Evolutionary conservation across 2,888 invertebrate genomes (phyloP).

Genomic region (Spodoptera littoralis): DNA sequence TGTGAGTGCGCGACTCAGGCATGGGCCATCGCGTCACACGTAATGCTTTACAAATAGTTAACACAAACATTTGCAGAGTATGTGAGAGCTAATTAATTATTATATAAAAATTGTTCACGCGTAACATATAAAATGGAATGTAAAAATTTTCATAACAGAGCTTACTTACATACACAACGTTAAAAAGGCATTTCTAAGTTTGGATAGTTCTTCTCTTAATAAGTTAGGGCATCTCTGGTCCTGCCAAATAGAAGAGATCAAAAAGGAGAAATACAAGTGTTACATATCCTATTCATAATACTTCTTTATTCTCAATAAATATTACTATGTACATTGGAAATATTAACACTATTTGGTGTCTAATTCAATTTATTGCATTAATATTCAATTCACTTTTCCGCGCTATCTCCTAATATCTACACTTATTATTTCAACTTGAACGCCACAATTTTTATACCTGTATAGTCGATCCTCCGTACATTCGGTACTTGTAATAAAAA

Average conservation of each 20-base stretch:
- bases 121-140: conserved; percentile 54
- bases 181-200: conserved; percentile 16
- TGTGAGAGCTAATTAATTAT: conserved; percentile 36
- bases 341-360: conserved; percentile 59
- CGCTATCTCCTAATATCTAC: conserved; percentile 64
- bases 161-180: conserved; percentile 23
- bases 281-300: conserved; percentile 49
- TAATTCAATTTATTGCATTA: conserved; percentile 66
- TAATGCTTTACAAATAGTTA: conserved; percentile 14
- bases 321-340: conserved; percentile 61
- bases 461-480: conserved; percentile 23
- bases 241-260: conserved; percentile 37
- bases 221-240: conserved; percentile 14
- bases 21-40: conserved; percentile 15
- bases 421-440: conserved; percentile 44
- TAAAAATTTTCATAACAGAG: conserved; percentile 28
- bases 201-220: conserved; percentile 10
- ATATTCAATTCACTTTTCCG: conserved; percentile 60
- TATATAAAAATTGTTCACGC: conserved; percentile 14
- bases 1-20: background rate
- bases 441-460: conserved; percentile 37
- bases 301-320: conserved; percentile 55
- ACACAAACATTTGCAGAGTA: conserved; percentile 26
- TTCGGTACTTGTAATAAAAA: conserved; percentile 19
- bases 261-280: conserved; percentile 52